Evolutionary conservation across 2,113 vertebrate genomes (phyloP), one percentile per base, ranked within the genome.

Genomic region (Onychostoma macrolepis): DNA sequence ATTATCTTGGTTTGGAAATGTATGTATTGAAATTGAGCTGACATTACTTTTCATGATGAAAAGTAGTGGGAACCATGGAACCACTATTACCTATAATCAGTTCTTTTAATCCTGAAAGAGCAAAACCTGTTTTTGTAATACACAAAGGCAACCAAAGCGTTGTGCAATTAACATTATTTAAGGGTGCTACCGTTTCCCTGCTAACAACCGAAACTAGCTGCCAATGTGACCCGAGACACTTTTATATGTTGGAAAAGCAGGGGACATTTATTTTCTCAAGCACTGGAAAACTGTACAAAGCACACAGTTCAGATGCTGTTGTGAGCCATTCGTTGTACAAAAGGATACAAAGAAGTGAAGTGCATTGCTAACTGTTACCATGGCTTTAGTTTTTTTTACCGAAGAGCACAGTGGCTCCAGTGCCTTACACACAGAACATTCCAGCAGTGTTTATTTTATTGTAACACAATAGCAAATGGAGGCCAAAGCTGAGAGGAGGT

Each of bases 281-380:
- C 10, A 28, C 24, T 65, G 21, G 43, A 56, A 83, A 87, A 76
- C 76, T 82, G 61, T 4, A n/a, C n/a, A 21, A 80, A 69, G n/a
- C 21, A 21, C 63, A 12, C 6, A 41, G 53, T 53, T 24, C 9
- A 48, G 53, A 17, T 78, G 26, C 75, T 50, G 30, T 50, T 53
- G 26, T 53, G 13, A 48, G 28, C 76, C 36, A 26, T 48, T 43
- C 7, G 0, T 63, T 41, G 38, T 63, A 15, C 43, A 53, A 56
- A 72, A 41, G 26, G 21, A 21, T n/a, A 36, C 50, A 33, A 15
- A 76, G 43, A 30, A 43, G 12, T 76, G 56, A 85, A 69, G 72
- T 61, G 58, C 84, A 77, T 48, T 53, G 71, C 71, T 58, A 43
- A 41, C 53, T 41, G 88, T 89, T 86, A 45, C 88, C 30, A 80